Evolutionary conservation across 1,140 invertebrate genomes (phyloP).

Genomic region (Panagrolaimus sp.): DNA sequence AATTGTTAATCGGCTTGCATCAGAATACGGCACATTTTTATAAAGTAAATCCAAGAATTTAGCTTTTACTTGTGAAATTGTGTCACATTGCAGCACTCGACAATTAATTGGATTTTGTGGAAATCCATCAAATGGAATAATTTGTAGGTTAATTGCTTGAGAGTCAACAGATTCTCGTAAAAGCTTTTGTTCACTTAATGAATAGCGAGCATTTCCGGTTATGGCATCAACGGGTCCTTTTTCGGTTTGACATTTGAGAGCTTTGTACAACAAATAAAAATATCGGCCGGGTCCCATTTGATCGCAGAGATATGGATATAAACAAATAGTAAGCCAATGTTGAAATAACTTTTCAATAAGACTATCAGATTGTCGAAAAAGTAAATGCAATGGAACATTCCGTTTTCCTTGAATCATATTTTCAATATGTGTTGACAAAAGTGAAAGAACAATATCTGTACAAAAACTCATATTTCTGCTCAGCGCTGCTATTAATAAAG

Average conservation of each 20-base stretch:
- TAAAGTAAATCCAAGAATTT: slow-evolving; percentile 96
- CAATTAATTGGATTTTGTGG: slow-evolving; percentile 81
- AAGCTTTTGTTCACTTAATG: slow-evolving; percentile 86
- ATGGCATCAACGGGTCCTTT: slow-evolving; percentile 93
- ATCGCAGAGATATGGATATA: slow-evolving; percentile 77
- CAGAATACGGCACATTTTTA: slow-evolving; percentile 77
- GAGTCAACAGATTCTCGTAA: slow-evolving; percentile 89
- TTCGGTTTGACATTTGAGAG: slow-evolving; percentile 96
- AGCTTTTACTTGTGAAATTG: slow-evolving; percentile 92
- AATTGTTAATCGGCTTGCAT: slow-evolving; percentile 72
- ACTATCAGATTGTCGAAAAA: slow-evolving; percentile 75
- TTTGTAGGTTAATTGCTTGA: slow-evolving; percentile 73
- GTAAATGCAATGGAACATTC: slow-evolving; percentile 28
- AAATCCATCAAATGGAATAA: slow-evolving; percentile 77
- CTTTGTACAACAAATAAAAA: slow-evolving; percentile 89
- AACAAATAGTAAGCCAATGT: slow-evolving; percentile 95
- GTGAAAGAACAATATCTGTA: slow-evolving; percentile 73
- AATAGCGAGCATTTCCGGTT: slow-evolving; percentile 92
- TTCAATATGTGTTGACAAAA: slow-evolving; percentile 79
- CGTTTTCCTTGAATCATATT: slow-evolving; percentile 71
- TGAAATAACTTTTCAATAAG: slow-evolving; percentile 98
- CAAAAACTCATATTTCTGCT: slow-evolving; percentile 94
- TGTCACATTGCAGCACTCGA: slow-evolving; percentile 94
- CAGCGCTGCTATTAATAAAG: slow-evolving; percentile 80
- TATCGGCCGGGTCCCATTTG: slow-evolving; percentile 74